Percentiles rank a stretch among this genome's conserved stretches.
phyloP scores from a whole-genome alignment of 2,888 invertebrate species.

The Chalcis sispes region DNA sequence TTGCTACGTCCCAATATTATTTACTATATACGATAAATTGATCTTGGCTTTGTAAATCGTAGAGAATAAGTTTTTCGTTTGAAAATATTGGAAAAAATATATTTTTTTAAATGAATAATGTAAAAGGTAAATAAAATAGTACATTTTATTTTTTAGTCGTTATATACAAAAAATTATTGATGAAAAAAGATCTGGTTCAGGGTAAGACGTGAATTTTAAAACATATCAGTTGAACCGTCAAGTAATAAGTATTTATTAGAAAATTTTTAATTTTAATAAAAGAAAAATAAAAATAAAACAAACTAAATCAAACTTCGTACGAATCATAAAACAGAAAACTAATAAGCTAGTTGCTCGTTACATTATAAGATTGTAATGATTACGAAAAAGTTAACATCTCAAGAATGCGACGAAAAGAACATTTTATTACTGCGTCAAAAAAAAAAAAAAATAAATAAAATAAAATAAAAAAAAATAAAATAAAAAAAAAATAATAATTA shows the following conservation, averaged over 20 bases:
- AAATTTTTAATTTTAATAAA: constrained; percentile 35
- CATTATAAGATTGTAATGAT: constrained; percentile 10
- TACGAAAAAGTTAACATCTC: constrained; percentile 34
- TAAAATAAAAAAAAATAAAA: constrained; percentile 1
- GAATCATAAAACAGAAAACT: constrained; percentile 35
- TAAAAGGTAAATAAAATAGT: too few species aligned
- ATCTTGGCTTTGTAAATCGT: too few species aligned
- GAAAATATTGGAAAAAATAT: too few species aligned
- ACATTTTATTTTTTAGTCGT: too few species aligned
- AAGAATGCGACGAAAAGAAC: constrained; percentile 7
- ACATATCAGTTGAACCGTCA: background rate
- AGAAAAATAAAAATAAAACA: constrained; percentile 38
- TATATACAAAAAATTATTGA: too few species aligned
- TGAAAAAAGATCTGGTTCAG: constrained; percentile 14
- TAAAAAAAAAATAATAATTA: constrained; percentile 5
- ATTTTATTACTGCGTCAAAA: constrained; percentile 25
- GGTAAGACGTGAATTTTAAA: constrained; percentile 27
- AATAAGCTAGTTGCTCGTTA: constrained; percentile 37
- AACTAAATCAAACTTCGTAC: constrained; percentile 47
- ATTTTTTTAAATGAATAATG: too few species aligned
- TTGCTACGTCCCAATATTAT: too few species aligned
- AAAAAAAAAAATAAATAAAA: constrained; percentile 10
- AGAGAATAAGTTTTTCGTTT: too few species aligned
- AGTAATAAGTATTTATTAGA: constrained; percentile 8
- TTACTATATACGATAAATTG: too few species aligned